phyloP scores from a whole-genome alignment of 1,140 invertebrate species.

The Leptoteleia sp. region DNA sequence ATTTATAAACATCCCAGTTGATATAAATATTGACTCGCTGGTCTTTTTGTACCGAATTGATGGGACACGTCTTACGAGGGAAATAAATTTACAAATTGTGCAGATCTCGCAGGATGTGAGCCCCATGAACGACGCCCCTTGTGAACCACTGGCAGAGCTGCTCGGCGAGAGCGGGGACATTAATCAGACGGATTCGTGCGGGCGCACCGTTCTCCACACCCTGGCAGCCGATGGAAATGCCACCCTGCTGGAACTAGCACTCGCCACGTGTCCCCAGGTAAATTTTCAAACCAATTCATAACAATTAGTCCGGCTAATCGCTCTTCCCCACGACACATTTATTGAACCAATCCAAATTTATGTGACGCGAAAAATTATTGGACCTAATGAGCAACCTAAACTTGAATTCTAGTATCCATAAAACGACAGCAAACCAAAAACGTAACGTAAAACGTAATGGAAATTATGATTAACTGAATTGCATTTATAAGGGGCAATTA shows the following conservation, averaged over 20 bases:
- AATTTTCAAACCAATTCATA: constrained; percentile 20
- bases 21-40: background rate
- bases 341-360: constrained; percentile 2
- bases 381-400: background rate
- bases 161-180: constrained; percentile 79
- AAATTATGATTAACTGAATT: constrained; percentile 15
- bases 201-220: constrained; percentile 87
- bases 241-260: constrained; percentile 84
- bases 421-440: too few species aligned
- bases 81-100: constrained; percentile 31
- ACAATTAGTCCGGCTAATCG: constrained; percentile 34
- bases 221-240: constrained; percentile 88
- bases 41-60: background rate
- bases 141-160: constrained; percentile 78
- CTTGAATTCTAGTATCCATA: too few species aligned
- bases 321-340: background rate
- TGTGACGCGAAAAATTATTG: constrained; percentile 7
- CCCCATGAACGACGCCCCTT: constrained; percentile 78
- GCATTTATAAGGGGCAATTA: constrained; percentile 3
- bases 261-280: constrained; percentile 83
- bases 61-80: background rate
- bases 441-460: background rate
- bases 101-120: constrained; percentile 79
- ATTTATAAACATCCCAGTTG: background rate
- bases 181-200: constrained; percentile 83